These are phyloP conservation scores for Temnothorax rugatulus DNA, from an alignment of 2,888 invertebrate genomes.

Conservation along the genomic window DNA sequence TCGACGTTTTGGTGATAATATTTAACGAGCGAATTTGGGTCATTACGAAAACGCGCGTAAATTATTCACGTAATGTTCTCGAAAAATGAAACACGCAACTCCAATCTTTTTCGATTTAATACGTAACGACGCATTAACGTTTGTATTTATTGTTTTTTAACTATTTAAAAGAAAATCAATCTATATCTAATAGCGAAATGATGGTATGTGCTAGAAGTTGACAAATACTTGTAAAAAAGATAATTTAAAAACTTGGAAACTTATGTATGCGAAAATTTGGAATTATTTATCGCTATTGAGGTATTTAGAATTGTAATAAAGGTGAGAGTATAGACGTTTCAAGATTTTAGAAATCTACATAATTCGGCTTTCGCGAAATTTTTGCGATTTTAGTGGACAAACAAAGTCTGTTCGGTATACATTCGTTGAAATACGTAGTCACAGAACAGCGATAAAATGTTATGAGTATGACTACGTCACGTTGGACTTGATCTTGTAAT, in stretches of 20 bases:
- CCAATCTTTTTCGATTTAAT: not conserved
- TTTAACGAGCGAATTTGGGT: constrained; percentile 34
- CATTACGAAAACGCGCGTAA: constrained; percentile 25
- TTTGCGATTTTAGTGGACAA: not conserved
- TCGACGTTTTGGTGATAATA: constrained; percentile 36
- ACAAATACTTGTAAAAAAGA: not conserved
- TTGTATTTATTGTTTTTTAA: not conserved
- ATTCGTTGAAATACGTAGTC: constrained; percentile 24
- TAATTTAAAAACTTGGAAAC: not conserved
- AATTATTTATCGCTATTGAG: not conserved
- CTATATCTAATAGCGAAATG: not conserved
- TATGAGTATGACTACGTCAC: constrained; percentile 31
- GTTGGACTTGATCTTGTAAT: constrained; percentile 34
- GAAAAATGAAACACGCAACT: constrained; percentile 26
- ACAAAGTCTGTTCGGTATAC: not conserved
- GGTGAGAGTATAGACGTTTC: not conserved
- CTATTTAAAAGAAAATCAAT: not conserved
- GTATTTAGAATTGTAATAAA: not conserved
- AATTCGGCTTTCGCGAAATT: not conserved
- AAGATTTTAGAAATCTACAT: not conserved
- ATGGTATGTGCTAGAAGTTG: not conserved
- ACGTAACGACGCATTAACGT: not conserved
- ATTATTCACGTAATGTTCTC: constrained; percentile 30
- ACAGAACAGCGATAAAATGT: constrained; percentile 27
- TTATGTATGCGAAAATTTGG: not conserved